Evolutionary conservation across 2,888 invertebrate species (phyloP).

Genomic region (Eupithecia dodoneata): DNA sequence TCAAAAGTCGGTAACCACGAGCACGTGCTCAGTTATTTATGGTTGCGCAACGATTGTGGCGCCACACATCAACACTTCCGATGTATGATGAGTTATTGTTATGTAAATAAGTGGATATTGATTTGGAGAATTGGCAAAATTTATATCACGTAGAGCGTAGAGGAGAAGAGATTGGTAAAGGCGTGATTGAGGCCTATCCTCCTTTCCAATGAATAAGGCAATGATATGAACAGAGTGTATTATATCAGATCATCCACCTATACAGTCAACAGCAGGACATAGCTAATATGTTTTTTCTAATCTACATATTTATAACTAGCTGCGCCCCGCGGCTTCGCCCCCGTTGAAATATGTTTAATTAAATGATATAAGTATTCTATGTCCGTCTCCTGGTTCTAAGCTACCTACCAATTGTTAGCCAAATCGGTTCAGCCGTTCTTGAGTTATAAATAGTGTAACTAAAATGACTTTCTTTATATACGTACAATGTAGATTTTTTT

Average conservation of each 20-base stretch:
- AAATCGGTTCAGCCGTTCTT: too few relatives aligned
- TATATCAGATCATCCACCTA: neutral
- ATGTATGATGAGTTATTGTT: slow-evolving; percentile 43
- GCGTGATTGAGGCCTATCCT: neutral
- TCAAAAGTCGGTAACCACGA: neutral
- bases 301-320: too few relatives aligned
- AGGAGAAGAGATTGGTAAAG: neutral
- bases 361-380: too few relatives aligned
- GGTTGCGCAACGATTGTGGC: slow-evolving; percentile 35
- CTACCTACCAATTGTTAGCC: too few relatives aligned
- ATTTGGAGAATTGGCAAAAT: slow-evolving; percentile 24
- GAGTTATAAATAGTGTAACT: too few relatives aligned
- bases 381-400: too few relatives aligned
- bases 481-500: too few relatives aligned
- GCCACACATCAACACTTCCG: slow-evolving; percentile 55
- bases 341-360: too few relatives aligned
- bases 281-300: too few relatives aligned
- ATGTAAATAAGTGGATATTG: slow-evolving; percentile 35
- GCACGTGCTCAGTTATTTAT: slow-evolving; percentile 23
- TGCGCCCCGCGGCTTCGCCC: too few relatives aligned
- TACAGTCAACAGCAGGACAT: too few relatives aligned
- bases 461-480: too few relatives aligned
- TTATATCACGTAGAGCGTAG: slow-evolving; percentile 10
- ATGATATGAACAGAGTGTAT: neutral
- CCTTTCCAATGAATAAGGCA: neutral